Conservation (phyloP, 2,888 invertebrate genomes). For the Leptopilina syphax region DNA sequence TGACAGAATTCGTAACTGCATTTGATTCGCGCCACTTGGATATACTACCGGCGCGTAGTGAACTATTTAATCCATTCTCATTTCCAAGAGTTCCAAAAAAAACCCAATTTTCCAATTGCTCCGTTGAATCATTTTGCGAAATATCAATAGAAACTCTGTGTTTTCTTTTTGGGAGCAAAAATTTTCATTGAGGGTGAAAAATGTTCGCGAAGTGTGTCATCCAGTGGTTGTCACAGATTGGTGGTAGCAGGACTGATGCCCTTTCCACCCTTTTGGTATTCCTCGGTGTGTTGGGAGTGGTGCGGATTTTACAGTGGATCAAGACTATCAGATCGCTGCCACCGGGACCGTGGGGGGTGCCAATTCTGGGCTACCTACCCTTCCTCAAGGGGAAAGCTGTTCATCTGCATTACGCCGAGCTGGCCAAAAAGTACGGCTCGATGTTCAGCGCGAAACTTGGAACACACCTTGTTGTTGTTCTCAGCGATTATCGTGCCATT, state of each 20-base stretch:
- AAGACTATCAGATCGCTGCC: constrained; percentile 80
- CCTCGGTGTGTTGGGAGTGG: constrained; percentile 76
- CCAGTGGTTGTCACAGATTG: constrained; percentile 66
- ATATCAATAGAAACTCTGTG: too few relatives aligned
- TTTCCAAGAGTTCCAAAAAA: neutral
- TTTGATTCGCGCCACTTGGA: constrained; percentile 22
- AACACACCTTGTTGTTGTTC: constrained; percentile 88
- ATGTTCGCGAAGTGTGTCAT: constrained; percentile 69
- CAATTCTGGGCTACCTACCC: constrained; percentile 89
- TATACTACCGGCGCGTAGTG: constrained; percentile 15
- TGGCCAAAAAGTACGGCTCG: constrained; percentile 88
- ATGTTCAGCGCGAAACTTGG: constrained; percentile 90
- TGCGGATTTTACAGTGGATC: constrained; percentile 73
- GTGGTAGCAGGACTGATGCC: constrained; percentile 61
- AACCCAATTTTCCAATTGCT: neutral
- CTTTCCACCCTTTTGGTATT: constrained; percentile 76
- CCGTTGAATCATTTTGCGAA: too few relatives aligned
- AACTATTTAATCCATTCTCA: neutral
- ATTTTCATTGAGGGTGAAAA: constrained; percentile 37
- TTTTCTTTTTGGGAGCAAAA: neutral
- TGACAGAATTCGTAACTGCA: constrained; percentile 39
- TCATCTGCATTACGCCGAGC: constrained; percentile 87
- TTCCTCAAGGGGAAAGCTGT: constrained; percentile 85
- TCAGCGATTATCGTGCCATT: constrained; percentile 91
- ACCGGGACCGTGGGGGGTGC: constrained; percentile 93